A percentile compares a stretch with the other conserved stretches of the same genome.
Conservation (phyloP, 2,888 invertebrate genomes). For the Cephus pulcher region DNA sequence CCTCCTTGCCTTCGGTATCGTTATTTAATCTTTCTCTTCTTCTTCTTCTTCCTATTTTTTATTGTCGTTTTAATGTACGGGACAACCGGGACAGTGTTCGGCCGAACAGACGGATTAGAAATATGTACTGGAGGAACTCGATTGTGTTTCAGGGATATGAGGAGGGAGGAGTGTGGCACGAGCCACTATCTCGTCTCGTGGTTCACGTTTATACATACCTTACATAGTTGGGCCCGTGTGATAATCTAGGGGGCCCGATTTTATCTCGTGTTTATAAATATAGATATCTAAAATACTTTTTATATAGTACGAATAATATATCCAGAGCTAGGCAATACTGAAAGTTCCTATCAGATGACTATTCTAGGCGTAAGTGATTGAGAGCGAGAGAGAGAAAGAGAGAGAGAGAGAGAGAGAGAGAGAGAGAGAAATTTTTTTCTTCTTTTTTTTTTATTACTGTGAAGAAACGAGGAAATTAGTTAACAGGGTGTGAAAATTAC, state of each 20-base stretch:
- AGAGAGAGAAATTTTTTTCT: background rate
- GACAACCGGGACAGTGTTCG: background rate
- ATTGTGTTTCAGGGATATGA: background rate
- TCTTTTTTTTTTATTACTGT: background rate
- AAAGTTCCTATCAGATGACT: constrained; percentile 66
- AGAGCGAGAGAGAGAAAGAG: constrained; percentile 24
- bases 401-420: constrained; percentile 38
- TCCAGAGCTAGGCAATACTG: constrained; percentile 66
- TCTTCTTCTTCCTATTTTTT: background rate
- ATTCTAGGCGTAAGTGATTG: constrained; percentile 47
- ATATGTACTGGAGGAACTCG: background rate
- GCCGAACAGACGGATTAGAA: background rate
- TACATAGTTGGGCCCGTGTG: constrained; percentile 59
- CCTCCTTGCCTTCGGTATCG: no score
- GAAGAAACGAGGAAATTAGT: constrained; percentile 29
- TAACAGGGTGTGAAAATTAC: constrained; percentile 18
- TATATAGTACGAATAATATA: constrained; percentile 58
- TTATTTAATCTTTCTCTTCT: background rate
- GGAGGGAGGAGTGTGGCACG: background rate
- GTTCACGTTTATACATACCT: constrained; percentile 27
- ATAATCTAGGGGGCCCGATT: constrained; percentile 61
- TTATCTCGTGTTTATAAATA: constrained; percentile 35
- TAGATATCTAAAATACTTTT: constrained; percentile 39
- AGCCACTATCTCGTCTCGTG: constrained; percentile 21
- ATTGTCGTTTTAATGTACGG: background rate